These are phyloP conservation scores for Iphiclides podalirius DNA, from an alignment of 2,888 invertebrate genomes.

Conservation along the genomic window DNA sequence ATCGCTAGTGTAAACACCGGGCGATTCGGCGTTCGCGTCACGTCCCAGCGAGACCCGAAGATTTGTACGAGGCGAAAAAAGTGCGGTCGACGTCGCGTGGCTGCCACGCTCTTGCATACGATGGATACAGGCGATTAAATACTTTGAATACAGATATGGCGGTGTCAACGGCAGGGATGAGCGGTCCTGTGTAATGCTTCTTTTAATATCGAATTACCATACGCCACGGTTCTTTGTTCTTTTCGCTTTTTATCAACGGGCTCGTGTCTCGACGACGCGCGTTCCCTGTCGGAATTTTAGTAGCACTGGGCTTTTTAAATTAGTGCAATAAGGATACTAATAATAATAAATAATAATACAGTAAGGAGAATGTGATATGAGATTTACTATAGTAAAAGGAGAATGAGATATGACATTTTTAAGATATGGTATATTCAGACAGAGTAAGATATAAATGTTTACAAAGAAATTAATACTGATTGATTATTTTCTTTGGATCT, in stretches of 20 bases:
- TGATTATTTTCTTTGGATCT: no score
- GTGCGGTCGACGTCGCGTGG: slow-evolving; percentile 14
- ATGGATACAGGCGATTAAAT: slow-evolving; percentile 11
- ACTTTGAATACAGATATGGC: slow-evolving; percentile 22
- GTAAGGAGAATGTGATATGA: no score
- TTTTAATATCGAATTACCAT: slow-evolving; percentile 1
- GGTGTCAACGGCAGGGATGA: slow-evolving; percentile 21
- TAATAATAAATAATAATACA: no score
- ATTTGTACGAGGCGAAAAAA: slow-evolving; percentile 23
- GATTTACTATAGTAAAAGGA: no score
- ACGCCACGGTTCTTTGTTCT: background rate
- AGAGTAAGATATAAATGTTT: no score
- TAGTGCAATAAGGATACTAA: no score
- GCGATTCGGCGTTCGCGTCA: slow-evolving; percentile 1
- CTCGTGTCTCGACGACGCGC: no score
- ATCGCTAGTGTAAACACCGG: slow-evolving; percentile 9
- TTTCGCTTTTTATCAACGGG: background rate
- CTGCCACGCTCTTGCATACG: slow-evolving; percentile 13
- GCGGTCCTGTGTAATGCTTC: slow-evolving; percentile 7
- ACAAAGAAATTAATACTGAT: no score
- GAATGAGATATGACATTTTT: no score
- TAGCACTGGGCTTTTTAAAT: no score
- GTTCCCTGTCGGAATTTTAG: no score
- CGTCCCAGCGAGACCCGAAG: slow-evolving; percentile 16
- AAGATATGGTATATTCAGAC: no score